Base-by-base conservation (phyloP, 53 echinoderm and acorn worm species). In the Paracentrotus lividus region DNA sequence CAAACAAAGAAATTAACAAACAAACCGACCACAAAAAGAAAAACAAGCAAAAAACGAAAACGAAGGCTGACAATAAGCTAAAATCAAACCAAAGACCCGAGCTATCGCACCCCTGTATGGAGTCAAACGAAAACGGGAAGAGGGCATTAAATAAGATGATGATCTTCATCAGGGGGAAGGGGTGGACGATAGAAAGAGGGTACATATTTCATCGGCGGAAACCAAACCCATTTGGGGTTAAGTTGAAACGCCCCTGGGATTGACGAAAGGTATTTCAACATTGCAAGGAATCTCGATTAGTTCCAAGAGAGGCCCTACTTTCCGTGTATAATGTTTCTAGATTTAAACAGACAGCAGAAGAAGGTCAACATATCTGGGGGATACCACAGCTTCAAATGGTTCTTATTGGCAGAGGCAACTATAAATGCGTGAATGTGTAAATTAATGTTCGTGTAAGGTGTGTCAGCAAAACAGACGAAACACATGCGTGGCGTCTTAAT, bases 251-350 rank as follows among this genome's bases (percentile, higher is more conserved):
- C 81, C 81, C 81, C 81, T 81, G 81, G 81, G 81, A 81, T 49
- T 45, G n/a, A 13, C 81, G 14, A 81, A 81, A 81, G 81, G 26
- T 81, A 81, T 81, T 81, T 47, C 81, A 81, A 81, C 81, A 81
- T 81, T 47, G 81, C 81, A 15, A 26, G 47, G 81, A 81, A 81
- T 81, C 47, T 81, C 27, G 49, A 47, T 47, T n/a, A n/a, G 81
- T 81, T 81, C 47, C 49, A 49, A n/a, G 81, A 81, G 81, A 27
- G 78, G 81, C 24, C 34, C 81, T 10, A 45, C 47, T 47, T 3
- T 45, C 32, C 13, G 47, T 76, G 36, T 21, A n/a, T n/a, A 45
- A 81, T 47, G 49, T 32, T 72, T 81, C 38, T 4, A 47, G 81
- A n/a, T 45, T 47, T 47, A 8, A 29, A 81, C n/a, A 81, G 44